These are phyloP conservation scores for Diacarnus erythraeanus DNA, from an alignment of 37 sponge, comb jelly and placozoan species.

Conservation along the genomic window DNA sequence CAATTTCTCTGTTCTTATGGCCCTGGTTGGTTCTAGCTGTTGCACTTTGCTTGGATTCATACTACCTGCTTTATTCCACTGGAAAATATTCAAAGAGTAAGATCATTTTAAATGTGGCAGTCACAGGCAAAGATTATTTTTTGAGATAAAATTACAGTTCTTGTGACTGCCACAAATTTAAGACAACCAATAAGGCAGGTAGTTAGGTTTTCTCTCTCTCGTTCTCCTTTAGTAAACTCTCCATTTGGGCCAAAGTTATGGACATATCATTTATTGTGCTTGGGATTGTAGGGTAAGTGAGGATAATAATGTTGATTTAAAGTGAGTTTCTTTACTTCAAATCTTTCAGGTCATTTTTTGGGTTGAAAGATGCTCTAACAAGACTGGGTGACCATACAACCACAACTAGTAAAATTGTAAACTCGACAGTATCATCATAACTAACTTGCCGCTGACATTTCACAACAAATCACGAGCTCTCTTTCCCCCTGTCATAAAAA, in stretches of 20 bases:
- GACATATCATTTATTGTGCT: constrained; percentile 54
- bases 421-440: background rate
- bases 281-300: constrained; percentile 65
- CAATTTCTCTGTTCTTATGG: constrained; percentile 93
- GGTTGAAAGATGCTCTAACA: constrained; percentile 30
- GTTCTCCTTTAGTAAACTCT: constrained; percentile 20
- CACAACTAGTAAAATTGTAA: constrained; percentile 20
- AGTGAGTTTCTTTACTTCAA: background rate
- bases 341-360: constrained; percentile 33
- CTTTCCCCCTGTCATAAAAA: background rate
- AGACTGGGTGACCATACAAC: constrained; percentile 18
- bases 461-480: background rate
- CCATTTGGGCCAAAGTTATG: background rate
- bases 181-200: too few species aligned
- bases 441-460: background rate
- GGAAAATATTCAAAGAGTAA: constrained; percentile 53
- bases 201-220: background rate
- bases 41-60: constrained; percentile 94
- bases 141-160: too few species aligned
- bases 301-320: background rate
- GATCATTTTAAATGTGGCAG: too few species aligned
- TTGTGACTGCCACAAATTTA: too few species aligned
- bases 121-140: too few species aligned
- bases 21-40: constrained; percentile 87
- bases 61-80: constrained; percentile 94